Evolutionary conservation across 2,797 vertebrate species (phyloP).

Genomic region (Lepus oiostolus): DNA sequence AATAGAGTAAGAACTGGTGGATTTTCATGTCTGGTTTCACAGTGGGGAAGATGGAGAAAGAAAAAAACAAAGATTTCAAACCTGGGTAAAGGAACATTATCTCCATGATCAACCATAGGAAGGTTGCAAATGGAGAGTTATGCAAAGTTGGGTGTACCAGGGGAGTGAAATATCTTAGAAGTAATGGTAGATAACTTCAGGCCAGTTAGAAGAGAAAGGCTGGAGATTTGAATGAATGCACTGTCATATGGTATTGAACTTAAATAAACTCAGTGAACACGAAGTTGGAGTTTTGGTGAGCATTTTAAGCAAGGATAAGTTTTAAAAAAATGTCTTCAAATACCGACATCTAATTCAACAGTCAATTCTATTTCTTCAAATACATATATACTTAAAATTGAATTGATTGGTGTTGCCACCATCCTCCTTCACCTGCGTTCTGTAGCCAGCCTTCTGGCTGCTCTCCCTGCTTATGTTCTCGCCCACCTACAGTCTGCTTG

Average conservation of each 20-base stretch:
- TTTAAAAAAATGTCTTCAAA: neutral
- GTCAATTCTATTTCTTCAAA: neutral
- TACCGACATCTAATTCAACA: neutral
- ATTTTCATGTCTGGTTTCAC: neutral
- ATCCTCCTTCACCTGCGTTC: neutral
- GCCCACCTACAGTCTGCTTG: neutral
- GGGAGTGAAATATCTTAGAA: neutral
- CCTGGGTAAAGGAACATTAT: neutral
- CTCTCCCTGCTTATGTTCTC: neutral
- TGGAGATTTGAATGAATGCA: neutral
- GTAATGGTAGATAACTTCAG: neutral
- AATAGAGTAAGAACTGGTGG: neutral
- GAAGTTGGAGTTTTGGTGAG: neutral
- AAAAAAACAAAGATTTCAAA: neutral
- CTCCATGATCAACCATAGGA: neutral
- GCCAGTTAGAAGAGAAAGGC: neutral
- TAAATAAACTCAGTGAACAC: neutral
- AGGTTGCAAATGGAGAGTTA: neutral
- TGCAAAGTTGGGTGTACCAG: neutral
- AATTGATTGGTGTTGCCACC: neutral
- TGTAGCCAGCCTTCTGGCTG: neutral
- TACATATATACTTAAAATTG: neutral
- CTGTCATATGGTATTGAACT: neutral
- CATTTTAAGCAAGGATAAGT: neutral
- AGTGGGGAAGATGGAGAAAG: neutral